Conservation (phyloP, 1,140 invertebrate genomes). For the Papilio aristodemus region DNA sequence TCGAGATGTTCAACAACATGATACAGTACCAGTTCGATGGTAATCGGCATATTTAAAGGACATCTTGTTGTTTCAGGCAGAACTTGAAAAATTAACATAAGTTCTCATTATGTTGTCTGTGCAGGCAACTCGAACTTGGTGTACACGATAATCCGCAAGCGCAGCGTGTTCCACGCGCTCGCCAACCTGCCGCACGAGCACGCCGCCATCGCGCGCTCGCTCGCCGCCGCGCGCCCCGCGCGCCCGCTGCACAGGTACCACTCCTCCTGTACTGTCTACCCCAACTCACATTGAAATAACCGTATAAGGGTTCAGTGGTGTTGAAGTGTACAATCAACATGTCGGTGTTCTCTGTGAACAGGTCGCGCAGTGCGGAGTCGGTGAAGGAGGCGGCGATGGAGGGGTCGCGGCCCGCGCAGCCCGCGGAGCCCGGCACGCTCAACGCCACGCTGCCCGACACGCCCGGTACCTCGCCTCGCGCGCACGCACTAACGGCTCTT, state of each 20-base stretch:
- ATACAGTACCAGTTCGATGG: slow-evolving; percentile 99
- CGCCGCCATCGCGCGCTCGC: slow-evolving; percentile 91
- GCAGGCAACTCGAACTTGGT: slow-evolving; percentile 97
- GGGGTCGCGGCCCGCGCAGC: slow-evolving; percentile 90
- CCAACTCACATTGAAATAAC: no score
- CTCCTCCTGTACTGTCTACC: neutral
- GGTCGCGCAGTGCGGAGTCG: slow-evolving; percentile 68
- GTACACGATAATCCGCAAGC: slow-evolving; percentile 99
- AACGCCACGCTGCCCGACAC: slow-evolving; percentile 95
- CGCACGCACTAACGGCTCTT: slow-evolving; percentile 8
- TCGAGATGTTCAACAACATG: slow-evolving; percentile 99
- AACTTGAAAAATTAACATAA: no score
- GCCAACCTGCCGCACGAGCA: slow-evolving; percentile 97
- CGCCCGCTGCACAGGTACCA: slow-evolving; percentile 50
- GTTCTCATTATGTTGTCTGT: slow-evolving; percentile 7
- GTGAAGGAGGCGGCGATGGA: slow-evolving; percentile 88
- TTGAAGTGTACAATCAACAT: no score
- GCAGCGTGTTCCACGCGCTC: slow-evolving; percentile 97
- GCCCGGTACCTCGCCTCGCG: slow-evolving; percentile 81
- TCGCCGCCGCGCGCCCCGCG: slow-evolving; percentile 63
- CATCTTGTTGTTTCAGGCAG: no score
- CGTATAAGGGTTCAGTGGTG: no score
- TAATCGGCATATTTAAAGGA: no score
- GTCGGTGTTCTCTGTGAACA: slow-evolving; percentile 19
- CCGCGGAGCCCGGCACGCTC: slow-evolving; percentile 93